Percentiles rank a stretch among this genome's conserved stretches.
Conservation (phyloP, 2,888 invertebrate genomes). For the Petrophora chlorosata region DNA sequence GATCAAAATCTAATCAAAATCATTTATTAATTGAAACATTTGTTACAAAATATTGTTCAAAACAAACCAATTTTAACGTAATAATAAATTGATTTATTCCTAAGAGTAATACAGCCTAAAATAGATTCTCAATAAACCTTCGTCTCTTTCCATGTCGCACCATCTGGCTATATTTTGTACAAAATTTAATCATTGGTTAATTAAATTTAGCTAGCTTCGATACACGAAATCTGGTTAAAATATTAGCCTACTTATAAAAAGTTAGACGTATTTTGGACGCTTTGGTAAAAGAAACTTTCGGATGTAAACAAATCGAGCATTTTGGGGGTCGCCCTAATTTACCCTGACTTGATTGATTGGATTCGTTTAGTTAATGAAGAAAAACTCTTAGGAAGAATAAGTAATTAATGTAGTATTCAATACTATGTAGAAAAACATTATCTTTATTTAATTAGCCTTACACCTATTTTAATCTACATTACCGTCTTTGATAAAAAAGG, state of each 20-base stretch:
- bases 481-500: too few species aligned
- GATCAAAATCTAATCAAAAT: too few species aligned
- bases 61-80: too few species aligned
- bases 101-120: too few species aligned
- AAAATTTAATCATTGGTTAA: conserved; percentile 7
- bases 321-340: conserved; percentile 16
- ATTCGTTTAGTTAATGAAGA: conserved; percentile 25
- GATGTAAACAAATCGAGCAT: conserved; percentile 18
- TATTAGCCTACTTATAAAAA: conserved; percentile 11
- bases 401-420: conserved; percentile 14
- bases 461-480: too few species aligned
- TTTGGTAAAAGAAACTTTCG: conserved; percentile 5
- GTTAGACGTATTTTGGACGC: conserved; percentile 10
- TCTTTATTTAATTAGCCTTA: too few species aligned
- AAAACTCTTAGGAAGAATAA: conserved; percentile 22
- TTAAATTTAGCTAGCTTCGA: background rate
- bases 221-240: conserved; percentile 5
- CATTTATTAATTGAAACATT: too few species aligned
- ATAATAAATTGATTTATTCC: too few species aligned
- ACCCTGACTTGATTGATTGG: conserved; percentile 19
- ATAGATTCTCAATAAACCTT: background rate
- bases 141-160: background rate
- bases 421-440: background rate
- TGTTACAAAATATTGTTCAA: too few species aligned
- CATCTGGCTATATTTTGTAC: background rate